These are phyloP conservation scores for Engraulis encrasicolus DNA, from an alignment of 2,113 vertebrate species.

Conservation along the genomic window DNA sequence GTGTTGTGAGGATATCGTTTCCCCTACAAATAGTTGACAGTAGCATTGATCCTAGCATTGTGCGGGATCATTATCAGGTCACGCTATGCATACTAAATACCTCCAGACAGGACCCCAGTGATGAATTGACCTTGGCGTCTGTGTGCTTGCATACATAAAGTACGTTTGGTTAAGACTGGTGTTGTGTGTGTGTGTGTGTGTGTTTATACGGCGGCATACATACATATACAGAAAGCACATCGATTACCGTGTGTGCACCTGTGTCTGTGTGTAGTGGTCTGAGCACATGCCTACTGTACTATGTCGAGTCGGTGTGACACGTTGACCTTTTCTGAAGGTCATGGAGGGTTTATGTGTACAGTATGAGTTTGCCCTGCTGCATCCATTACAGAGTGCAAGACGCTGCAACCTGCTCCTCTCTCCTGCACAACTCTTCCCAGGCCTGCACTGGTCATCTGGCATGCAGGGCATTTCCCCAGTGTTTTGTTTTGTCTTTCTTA, in stretches of 20 bases:
- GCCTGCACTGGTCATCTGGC: too few species aligned
- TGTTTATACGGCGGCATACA: not conserved
- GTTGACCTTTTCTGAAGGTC: slow-evolving; percentile 58
- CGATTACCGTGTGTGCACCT: not conserved
- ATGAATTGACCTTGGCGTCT: not conserved
- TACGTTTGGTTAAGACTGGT: too few species aligned
- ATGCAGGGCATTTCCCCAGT: too few species aligned
- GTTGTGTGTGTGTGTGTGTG: not conserved
- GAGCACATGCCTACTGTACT: not conserved
- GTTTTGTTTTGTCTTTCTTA: too few species aligned
- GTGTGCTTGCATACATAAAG: not conserved
- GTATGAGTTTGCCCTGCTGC: too few species aligned
- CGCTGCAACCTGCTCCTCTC: slow-evolving; percentile 35
- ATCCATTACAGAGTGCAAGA: slow-evolving; percentile 5
- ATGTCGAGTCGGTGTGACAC: slow-evolving; percentile 27
- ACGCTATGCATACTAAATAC: not conserved
- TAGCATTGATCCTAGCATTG: not conserved
- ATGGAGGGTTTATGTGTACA: slow-evolving; percentile 42
- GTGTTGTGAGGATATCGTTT: slow-evolving; percentile 5
- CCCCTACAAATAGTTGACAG: slow-evolving; percentile 4
- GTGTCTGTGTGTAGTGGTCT: not conserved
- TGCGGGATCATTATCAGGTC: not conserved
- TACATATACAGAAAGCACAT: not conserved
- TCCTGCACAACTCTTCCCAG: too few species aligned
- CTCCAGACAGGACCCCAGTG: not conserved